Conservation (phyloP, 2,888 invertebrate species). For the Sesia bembeciformis region DNA sequence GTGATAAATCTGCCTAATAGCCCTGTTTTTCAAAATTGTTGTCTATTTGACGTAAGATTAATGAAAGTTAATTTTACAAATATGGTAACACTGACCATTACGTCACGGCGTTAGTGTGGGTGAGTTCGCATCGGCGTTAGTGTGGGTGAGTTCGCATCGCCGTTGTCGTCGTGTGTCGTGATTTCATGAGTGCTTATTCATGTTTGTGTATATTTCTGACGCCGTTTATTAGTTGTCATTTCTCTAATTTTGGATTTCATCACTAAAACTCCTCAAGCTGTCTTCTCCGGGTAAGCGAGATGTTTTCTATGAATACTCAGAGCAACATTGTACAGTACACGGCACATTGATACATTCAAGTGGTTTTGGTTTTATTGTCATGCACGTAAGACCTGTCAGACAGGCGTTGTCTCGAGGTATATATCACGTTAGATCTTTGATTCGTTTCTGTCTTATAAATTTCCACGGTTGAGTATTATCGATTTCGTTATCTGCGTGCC, state of each 20-base stretch:
- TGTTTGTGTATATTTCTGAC: constrained; percentile 69
- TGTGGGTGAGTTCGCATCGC: constrained; percentile 25
- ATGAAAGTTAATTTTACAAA: neutral
- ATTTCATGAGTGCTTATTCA: constrained; percentile 46
- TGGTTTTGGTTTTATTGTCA: constrained; percentile 1
- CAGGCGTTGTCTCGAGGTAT: constrained; percentile 56
- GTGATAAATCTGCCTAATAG: too few species aligned
- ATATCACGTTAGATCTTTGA: constrained; percentile 14
- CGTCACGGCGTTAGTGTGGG: constrained; percentile 16
- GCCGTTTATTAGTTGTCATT: constrained; percentile 61
- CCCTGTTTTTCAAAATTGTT: too few species aligned
- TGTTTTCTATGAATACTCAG: constrained; percentile 14
- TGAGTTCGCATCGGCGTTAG: constrained; percentile 34
- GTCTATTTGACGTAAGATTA: too few species aligned
- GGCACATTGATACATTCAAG: too few species aligned
- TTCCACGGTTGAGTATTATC: constrained; percentile 17
- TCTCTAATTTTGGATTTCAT: constrained; percentile 65
- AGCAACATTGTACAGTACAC: constrained; percentile 1
- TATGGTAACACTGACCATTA: constrained; percentile 41
- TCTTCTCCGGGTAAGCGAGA: constrained; percentile 56
- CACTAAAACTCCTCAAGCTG: constrained; percentile 67
- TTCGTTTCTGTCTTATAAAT: constrained; percentile 6
- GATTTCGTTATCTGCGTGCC: constrained; percentile 39
- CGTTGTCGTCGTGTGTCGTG: constrained; percentile 19
- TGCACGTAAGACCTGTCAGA: constrained; percentile 33